Conservation (phyloP, 2,113 vertebrate species). For the Campylomormyrus tamandua region DNA sequence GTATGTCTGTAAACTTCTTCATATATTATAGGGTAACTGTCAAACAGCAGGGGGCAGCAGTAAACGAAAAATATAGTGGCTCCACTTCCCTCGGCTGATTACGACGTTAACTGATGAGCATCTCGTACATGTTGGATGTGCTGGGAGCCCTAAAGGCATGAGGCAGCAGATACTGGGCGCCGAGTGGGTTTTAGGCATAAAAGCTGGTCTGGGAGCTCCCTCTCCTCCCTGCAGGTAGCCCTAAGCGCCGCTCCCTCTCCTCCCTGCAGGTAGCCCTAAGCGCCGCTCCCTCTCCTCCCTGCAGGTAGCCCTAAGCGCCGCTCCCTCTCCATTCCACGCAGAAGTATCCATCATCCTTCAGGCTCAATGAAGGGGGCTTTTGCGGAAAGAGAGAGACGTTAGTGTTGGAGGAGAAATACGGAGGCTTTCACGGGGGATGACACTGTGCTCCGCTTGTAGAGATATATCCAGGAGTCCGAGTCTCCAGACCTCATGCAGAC, state of each 20-base stretch:
- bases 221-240: background rate
- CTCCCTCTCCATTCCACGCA: background rate
- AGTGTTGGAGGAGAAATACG: background rate
- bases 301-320: too few species aligned
- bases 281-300: background rate
- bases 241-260: background rate
- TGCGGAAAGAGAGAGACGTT: background rate
- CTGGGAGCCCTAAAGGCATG: background rate
- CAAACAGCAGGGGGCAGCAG: background rate
- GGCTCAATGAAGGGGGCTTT: background rate
- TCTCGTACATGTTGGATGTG: background rate
- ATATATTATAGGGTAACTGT: background rate
- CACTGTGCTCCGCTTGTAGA: background rate
- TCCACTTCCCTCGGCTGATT: background rate
- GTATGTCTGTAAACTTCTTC: background rate
- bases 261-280: background rate
- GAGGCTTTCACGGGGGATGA: background rate
- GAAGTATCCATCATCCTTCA: background rate
- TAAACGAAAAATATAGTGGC: background rate
- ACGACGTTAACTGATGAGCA: background rate
- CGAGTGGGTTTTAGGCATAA: background rate
- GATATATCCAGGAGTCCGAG: background rate
- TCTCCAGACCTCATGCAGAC: background rate
- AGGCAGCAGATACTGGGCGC: background rate
- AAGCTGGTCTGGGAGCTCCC: background rate